Base-by-base conservation (phyloP, 2,888 invertebrate genomes). In the Caenorhabditis sinica region DNA sequence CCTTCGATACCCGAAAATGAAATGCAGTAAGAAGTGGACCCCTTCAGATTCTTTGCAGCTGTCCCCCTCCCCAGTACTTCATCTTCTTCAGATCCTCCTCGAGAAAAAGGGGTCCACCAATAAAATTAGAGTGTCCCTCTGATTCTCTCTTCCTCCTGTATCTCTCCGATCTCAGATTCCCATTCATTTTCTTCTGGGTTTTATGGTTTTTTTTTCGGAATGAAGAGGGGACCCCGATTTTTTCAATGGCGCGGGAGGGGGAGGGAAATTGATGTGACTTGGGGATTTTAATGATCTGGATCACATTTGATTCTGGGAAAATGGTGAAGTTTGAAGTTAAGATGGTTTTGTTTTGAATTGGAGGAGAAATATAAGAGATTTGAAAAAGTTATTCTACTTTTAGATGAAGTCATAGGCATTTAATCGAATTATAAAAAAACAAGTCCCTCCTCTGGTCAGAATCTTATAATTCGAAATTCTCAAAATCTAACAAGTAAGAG, bases 81-180 rank as follows among this genome's bases (percentile, higher is more conserved):
- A 61, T 49, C 72, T 43, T 60, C 61, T 40, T 30, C 17, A 33
- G 28, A 5, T n/a, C 56, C 23, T 4, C 20, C 23, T 53, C 69
- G 72, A 74, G 61, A 65, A 65, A 74, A 53, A 75, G 53, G 36
- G 65, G 65, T 60, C 33, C 8, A 33, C 56, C 75, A 76, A 76
- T 76, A 76, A 76, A 76, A 80, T 66, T 80, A 45, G 58, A 71
- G 72, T 73, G 79, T 63, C 25, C 33, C 25, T n/a, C 56, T 56
- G 11, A n/a, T n/a, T n/a, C n/a, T n/a, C 28, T 30, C 30, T 20
- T 58, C 56, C 30, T 15, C 17, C 15, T 58, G 28, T 58, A 15
- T 58, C 56, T 53, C 23, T 23, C 20, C 33, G 43, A 17, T 4
- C 33, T 15, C 40, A 40, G 9, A 9, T 40, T 15, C 11, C 15